Evolutionary conservation across 2,888 invertebrate species (phyloP).

Genomic region (Tolmerus cingulatus): DNA sequence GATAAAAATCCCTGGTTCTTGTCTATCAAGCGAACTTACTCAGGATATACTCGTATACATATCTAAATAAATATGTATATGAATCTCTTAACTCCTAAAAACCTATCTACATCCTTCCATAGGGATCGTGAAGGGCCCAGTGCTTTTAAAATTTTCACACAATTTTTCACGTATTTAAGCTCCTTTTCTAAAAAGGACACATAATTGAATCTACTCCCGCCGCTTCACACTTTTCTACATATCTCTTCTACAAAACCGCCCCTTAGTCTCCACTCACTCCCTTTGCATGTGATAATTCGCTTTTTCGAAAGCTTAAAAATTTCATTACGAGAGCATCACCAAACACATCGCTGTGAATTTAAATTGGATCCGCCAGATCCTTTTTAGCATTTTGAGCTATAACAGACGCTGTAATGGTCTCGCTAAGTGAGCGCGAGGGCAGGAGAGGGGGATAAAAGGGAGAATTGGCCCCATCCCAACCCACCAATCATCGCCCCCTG

Average conservation of each 20-base stretch:
- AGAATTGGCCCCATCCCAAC: not conserved
- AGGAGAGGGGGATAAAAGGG: not conserved
- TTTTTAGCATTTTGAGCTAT: not conserved
- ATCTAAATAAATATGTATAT: not conserved
- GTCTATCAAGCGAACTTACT: not conserved
- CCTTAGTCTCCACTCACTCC: not conserved
- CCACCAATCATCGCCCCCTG: not conserved
- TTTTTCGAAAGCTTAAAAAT: slow-evolving; percentile 11
- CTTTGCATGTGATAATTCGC: not conserved
- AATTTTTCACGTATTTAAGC: not conserved
- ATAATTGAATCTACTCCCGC: not conserved
- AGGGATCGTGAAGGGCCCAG: not conserved
- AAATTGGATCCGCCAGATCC: slow-evolving; percentile 13
- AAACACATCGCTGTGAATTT: not conserved
- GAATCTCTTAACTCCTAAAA: not conserved
- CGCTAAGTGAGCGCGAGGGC: not conserved
- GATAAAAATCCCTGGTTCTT: not conserved
- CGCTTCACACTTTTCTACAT: not conserved
- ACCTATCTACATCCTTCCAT: not conserved
- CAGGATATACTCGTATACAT: not conserved
- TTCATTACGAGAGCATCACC: not conserved
- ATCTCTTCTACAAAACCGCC: not conserved
- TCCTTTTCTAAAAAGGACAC: not conserved
- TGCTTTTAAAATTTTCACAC: not conserved
- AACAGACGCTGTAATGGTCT: not conserved